These are phyloP conservation scores for Euschistus heros DNA, from an alignment of 1,140 invertebrate genomes.

Conservation along the genomic window DNA sequence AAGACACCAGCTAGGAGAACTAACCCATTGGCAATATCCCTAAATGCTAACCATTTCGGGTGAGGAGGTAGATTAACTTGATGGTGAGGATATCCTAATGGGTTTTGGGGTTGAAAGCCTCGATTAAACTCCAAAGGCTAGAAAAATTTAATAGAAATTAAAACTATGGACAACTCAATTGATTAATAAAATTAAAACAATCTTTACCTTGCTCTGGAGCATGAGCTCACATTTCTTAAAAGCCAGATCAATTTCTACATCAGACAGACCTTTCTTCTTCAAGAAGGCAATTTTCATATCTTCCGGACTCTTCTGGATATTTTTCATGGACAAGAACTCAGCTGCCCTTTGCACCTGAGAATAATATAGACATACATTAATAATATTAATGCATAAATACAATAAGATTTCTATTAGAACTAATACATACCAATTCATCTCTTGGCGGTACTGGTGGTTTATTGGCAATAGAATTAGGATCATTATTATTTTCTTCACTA, in stretches of 20 bases:
- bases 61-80: neutral
- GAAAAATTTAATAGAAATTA: too few species aligned
- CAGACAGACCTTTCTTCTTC: conserved; percentile 25
- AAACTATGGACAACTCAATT: too few species aligned
- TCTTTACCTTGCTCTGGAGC: conserved; percentile 12
- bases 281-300: conserved; percentile 22
- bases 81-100: neutral
- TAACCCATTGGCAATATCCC: conserved; percentile 22
- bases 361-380: neutral
- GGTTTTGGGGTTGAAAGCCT: too few species aligned
- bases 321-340: conserved; percentile 19
- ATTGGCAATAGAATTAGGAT: conserved; percentile 16
- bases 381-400: too few species aligned
- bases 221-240: conserved; percentile 17
- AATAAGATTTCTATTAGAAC: too few species aligned
- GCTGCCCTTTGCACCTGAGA: conserved; percentile 22
- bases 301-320: conserved; percentile 14
- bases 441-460: conserved; percentile 19
- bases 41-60: conserved; percentile 5
- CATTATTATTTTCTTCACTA: neutral
- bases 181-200: too few species aligned
- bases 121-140: too few species aligned
- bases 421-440: conserved; percentile 16
- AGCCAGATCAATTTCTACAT: conserved; percentile 23
- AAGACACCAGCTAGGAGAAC: conserved; percentile 20